Evolutionary conservation across 2,113 vertebrate species (phyloP), one percentile per base, ranked within the genome.

Genomic region (Tringa solitaria): DNA sequence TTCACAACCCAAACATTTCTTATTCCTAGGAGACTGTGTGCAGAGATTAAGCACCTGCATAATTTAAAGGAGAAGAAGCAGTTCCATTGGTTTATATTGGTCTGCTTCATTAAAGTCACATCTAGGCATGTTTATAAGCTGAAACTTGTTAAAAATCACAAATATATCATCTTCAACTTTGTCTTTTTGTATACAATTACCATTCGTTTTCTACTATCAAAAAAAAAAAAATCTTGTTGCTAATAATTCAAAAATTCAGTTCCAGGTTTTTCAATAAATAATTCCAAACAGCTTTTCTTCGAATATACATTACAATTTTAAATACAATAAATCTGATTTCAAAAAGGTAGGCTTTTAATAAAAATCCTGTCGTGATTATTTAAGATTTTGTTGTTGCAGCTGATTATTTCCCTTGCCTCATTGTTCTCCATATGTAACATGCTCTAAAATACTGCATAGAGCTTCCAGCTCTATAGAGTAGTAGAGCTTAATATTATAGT

Each of bases 351-450:
- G 41, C 50, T 89, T 93, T 78, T 72, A 56, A 60, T 53, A 95
- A 90, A 97, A 92, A 95, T 41, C 9, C 43, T 91, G 30, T 89
- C 86, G 91, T 82, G 93, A 87, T 96, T 96, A 94, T 94, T 94
- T 81, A 86, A 91, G 33, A 67, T 96, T 93, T 82, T 91, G 9
- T 90, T 97, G 83, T 87, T 95, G 82, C 35, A 84, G 41, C 57
- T 96, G 83, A 97, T 97, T 94, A 96, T 95, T 93, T 96, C 41
- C 37, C 45, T 89, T 77, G 32, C 6, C 20, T 70, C 12, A 10
- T 67, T 67, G 10, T 51, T 70, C 46, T 69, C 33, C 32, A 54
- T 28, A 37, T 32, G 8, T 50, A 67, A 75, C 8, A 12, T 28
- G 6, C 10, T 74, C 60, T 89, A 88, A 95, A 93, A 94, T 68